These are phyloP conservation scores for Drosophila nannoptera DNA, from an alignment of 1,140 invertebrate species.

Conservation along the genomic window DNA sequence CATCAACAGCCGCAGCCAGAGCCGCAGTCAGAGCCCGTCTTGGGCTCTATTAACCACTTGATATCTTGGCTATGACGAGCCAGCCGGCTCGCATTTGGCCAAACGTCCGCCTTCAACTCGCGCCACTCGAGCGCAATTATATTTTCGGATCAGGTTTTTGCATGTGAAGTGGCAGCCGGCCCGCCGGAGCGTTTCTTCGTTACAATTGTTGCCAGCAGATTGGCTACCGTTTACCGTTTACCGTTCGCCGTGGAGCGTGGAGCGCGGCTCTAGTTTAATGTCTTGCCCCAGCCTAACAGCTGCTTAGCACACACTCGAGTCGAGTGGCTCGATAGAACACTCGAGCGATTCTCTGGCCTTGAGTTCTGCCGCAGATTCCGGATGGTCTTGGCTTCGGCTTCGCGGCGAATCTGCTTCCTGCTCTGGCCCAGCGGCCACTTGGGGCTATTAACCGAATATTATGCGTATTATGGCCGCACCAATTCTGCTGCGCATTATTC, in stretches of 20 bases:
- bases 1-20: conserved; percentile 45
- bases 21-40: conserved; percentile 17
- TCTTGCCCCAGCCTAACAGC: background rate
- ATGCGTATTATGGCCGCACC: conserved; percentile 18
- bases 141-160: conserved; percentile 62
- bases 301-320: conserved; percentile 22
- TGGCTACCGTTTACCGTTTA: conserved; percentile 24
- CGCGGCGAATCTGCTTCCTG: conserved; percentile 46
- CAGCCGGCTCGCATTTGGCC: conserved; percentile 11
- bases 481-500: conserved; percentile 28
- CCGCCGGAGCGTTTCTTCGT: conserved; percentile 10
- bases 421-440: conserved; percentile 38
- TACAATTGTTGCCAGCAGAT: conserved; percentile 11
- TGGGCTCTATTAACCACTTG: conserved; percentile 65
- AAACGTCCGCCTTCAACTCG: conserved; percentile 46
- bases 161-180: conserved; percentile 41
- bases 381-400: background rate
- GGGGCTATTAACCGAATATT: conserved; percentile 23
- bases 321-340: conserved; percentile 28
- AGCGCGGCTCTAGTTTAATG: background rate
- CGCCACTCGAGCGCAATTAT: conserved; percentile 55
- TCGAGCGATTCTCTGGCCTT: conserved; percentile 49
- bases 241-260: conserved; percentile 5
- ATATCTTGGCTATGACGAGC: conserved; percentile 34
- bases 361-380: conserved; percentile 42